Evolutionary conservation across 2,888 invertebrate species (phyloP), one percentile per base, ranked within the genome.

Genomic region (Eurytoma californica): DNA sequence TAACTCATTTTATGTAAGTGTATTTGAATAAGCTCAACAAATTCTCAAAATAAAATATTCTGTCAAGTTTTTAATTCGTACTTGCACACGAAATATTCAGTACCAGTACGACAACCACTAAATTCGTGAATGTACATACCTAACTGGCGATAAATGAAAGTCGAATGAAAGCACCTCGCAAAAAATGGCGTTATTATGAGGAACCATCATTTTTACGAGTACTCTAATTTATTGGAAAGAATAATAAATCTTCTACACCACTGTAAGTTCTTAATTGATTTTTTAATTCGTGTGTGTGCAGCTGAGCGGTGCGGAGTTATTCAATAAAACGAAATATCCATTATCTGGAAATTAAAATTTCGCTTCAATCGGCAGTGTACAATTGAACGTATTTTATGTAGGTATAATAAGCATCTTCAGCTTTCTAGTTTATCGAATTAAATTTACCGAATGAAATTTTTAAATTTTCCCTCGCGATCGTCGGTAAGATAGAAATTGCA

Each of bases 131-230:
- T 30, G 14, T 20, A 60, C 47, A 28, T 28, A 28, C 30, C 14
- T 39, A n/a, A 5, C 18, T 14, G 12, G 0, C 13, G 58, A 49
- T 63, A 63, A 66, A 65, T 57, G 58, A 66, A 49, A 65, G 58
- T 16, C 57, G 61, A 70, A 70, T 77, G 58, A 66, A 51, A 66
- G 66, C 16, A 51, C 39, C 51, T 51, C 39, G n/a, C 57, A 66
- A 72, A 55, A 72, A 60, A 47, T 51, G 24, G 24, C 53, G 67
- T 61, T 72, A 61, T 67, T 61, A 28, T 67, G n/a, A 72, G 72
- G 77, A 68, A 72, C 60, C 58, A 20, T 7, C 74, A 74, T 74
- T 63, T 79, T 79, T 79, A 79, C 73, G 72, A 74, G 73, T 68
- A 47, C 20, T 72, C 12, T 63, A 63, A 74, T 74, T 74, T 79